Base-by-base conservation (phyloP, 2,888 invertebrate species). In the Blomia tropicalis region DNA sequence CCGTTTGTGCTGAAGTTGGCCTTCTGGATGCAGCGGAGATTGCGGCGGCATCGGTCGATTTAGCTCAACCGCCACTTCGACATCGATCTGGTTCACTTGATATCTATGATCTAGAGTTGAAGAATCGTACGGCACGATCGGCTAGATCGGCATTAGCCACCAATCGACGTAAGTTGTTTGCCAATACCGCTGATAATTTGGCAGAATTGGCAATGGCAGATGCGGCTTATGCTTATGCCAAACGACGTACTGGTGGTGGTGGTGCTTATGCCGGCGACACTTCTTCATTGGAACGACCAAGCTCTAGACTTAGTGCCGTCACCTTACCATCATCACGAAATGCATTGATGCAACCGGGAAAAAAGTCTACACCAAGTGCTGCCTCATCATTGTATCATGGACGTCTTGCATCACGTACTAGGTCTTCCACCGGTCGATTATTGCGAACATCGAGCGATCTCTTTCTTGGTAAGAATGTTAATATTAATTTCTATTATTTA, bases 401-500 rank as follows among this genome's bases (percentile, higher is more conserved):
- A 14, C n/a, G 56, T 14, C 23, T 56, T 2, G 56, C 36, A n/a
- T 30, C 30, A 22, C 2, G 56, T 14, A 14, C 56, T 19, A n/a
- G 56, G 17, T 56, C 56, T 2, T 27, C 56, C 2, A 56, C 56
- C n/a, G 56, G 56, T 4, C 56, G 56, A 3, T 36, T 56, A 22
- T 14, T 56, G 29, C 29, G 56, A 11, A 56, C 56, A 19, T 56
- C 56, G n/a, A 56, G 56, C 7, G 56, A 56, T 27, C 22, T 47
- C 11, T 47, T 25, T 47, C 22, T 47, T 7, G 51, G 51, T 47
- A n/a, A n/a, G n/a, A n/a, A 36, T 36, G 36, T 36, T 36, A 11
- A 11, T 7, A 47, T 47, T 25, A 14, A 22, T 47, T 47, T 47
- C n/a, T 7, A 47, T n/a, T 27, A 47, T 27, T 27, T 7, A 47